Evolutionary conservation across 2,888 invertebrate genomes (phyloP).

Genomic region (Nemotelus nigrinus): DNA sequence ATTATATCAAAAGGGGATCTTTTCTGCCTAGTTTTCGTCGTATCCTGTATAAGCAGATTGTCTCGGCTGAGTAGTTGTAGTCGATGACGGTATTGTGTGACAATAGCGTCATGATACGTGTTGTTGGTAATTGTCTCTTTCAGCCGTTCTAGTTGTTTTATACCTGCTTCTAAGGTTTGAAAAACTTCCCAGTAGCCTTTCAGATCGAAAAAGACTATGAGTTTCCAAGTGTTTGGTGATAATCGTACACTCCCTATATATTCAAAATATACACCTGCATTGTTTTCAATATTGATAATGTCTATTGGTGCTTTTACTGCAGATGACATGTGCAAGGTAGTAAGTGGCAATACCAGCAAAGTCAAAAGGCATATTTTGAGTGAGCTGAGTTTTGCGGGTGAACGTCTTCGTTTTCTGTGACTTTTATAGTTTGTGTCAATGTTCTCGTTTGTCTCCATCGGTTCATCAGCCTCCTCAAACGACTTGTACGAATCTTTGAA

Average conservation of each 20-base stretch:
- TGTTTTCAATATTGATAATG: background rate
- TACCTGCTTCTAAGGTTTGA: background rate
- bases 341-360: background rate
- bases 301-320: background rate
- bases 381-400: background rate
- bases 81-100: background rate
- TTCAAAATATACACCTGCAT: background rate
- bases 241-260: background rate
- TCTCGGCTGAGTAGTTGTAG: background rate
- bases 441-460: background rate
- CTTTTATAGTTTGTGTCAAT: background rate
- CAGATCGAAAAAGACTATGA: slow-evolving; percentile 6
- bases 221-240: background rate
- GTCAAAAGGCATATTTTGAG: background rate
- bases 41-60: background rate
- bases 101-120: background rate
- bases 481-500: too few relatives aligned
- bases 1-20: slow-evolving; percentile 30
- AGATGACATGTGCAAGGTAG: background rate
- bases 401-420: background rate
- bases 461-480: background rate
- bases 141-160: background rate
- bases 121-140: background rate
- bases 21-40: background rate
- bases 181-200: slow-evolving; percentile 10